Base-by-base conservation (phyloP, 1,140 invertebrate genomes). In the Phthorimaea operculella region DNA sequence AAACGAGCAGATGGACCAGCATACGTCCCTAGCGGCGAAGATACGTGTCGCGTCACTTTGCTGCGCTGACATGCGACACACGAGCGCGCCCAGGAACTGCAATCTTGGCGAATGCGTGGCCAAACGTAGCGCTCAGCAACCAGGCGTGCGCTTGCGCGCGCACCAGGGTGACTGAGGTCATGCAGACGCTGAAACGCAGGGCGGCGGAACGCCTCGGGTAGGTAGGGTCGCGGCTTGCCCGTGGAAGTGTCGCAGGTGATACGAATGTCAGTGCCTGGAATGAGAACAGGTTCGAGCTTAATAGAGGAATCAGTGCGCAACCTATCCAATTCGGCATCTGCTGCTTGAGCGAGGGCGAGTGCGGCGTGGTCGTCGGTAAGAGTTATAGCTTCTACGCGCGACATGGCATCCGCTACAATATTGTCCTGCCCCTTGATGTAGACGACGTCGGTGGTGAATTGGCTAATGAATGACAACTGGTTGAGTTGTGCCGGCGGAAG, bases 341-440 rank as follows among this genome's bases (percentile, higher is more conserved):
- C 8, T 21, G 18, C 17, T 12, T 60, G 54, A 15, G 15, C 18
- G 18, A 45, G 10, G 4, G 49, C 52, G 4, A 60, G 45, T n/a
- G 44, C 36, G 18, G 9, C 16, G 7, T 45, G 45, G 51, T 50
- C 51, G 2, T 55, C 54, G 1, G 15, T 34, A 11, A 55, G 33
- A 17, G 33, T 4, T 2, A 62, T 47, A 4, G 56, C 42, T n/a
- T 58, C 45, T 0, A 62, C 15, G 6, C 54, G 50, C 1, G 61
- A 63, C 61, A 63, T 54, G 10, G 54, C 28, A 28, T 63, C 64
- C 4, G 64, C 67, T 8, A 64, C 59, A 0, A 64, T 51, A 28
- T 64, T 67, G 33, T 67, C 59, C 10, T 59, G 18, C 0, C 64
- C 64, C 4, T 36, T 52, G 4, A 67, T 53, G 44, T 64, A 28